Evolutionary conservation across 2,888 invertebrate species (phyloP).

Genomic region (Lamellibrachia satsuma): DNA sequence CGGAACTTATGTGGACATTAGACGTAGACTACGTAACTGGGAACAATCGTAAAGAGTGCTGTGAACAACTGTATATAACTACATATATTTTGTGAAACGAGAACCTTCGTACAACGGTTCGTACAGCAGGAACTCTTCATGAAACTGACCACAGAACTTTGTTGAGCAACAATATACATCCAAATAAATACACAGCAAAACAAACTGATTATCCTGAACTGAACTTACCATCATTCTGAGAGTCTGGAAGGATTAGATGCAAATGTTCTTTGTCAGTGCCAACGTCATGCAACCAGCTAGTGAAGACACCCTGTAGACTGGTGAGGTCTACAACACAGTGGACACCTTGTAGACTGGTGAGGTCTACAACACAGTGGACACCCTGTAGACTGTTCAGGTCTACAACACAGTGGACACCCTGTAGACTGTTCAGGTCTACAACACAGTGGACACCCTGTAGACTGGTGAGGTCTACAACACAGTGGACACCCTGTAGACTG

Average conservation of each 20-base stretch:
- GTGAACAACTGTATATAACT: too few species aligned
- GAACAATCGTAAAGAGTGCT: too few species aligned
- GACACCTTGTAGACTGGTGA: background rate
- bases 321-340: background rate
- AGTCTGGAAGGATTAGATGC: constrained; percentile 51
- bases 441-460: background rate
- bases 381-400: background rate
- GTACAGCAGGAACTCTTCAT: too few species aligned
- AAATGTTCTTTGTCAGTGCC: constrained; percentile 59
- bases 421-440: background rate
- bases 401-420: background rate
- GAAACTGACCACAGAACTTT: background rate
- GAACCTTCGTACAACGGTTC: too few species aligned
- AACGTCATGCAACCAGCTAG: constrained; percentile 54
- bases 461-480: background rate
- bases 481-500: background rate
- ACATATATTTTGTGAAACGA: too few species aligned
- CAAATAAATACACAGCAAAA: background rate
- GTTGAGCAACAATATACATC: background rate
- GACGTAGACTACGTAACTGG: too few species aligned
- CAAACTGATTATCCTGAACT: background rate
- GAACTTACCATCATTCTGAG: background rate
- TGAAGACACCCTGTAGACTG: constrained; percentile 49
- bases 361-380: background rate
- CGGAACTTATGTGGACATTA: too few species aligned